Evolutionary conservation across 1,140 invertebrate genomes (phyloP), one percentile per base, ranked within the genome.

Genomic region (Ganaspis sp.): DNA sequence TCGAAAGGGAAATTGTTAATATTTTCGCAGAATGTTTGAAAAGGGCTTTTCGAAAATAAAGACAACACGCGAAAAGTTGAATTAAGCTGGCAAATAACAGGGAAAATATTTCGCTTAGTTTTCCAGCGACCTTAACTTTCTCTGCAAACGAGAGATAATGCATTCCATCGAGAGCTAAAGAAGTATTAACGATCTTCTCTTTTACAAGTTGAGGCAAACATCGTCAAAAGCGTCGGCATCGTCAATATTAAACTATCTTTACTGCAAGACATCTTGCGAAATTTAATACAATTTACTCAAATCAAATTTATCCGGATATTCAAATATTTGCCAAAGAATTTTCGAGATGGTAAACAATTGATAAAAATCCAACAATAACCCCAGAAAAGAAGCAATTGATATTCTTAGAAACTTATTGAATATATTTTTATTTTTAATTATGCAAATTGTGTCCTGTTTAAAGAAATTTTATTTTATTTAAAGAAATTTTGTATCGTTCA

Each of bases 231-330:
- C 75, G 74, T 74, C 77, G 77, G 74, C 75, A 74, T 71, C 34
- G 73, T 69, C 69, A 58, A 76, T 77, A 77, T 79, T 79, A 42
- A 74, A 81, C 80, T 77, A 83, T 74, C 73, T 76, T 40, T 40
- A 77, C 79, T 78, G 76, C 78, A 71, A 64, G 70, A 69, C 38
- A 40, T 70, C 70, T 40, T 26, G 71, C 81, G 79, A 81, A 86
- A 84, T 84, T 86, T 83, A 85, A 87, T 87, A 83, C 83, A 83
- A 85, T 85, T 85, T 80, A 81, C 81, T 74, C 1, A 58, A 23
- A 1, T 58, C 21, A 58, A 23, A 69, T 34, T 26, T 72, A 71
- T 45, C n/a, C n/a, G 42, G 6, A 17, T 49, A 49, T 17, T 49
- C 45, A 49, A 49, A 49, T 49, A n/a, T 49, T 49, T 49, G 17